These are phyloP conservation scores for Gobius niger DNA, from an alignment of 2,113 vertebrate species.

Conservation along the genomic window DNA sequence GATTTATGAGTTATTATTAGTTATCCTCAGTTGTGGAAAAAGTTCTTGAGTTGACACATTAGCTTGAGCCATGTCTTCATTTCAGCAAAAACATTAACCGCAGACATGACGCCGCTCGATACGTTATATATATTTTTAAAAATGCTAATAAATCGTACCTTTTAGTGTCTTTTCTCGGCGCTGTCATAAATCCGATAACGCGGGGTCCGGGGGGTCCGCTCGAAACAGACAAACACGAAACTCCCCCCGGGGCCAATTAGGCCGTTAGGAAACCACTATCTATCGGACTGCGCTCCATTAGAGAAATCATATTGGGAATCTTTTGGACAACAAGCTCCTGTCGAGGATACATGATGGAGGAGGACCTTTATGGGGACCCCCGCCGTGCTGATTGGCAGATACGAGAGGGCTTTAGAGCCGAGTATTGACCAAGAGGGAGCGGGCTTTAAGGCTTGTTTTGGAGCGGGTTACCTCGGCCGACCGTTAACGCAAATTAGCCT, in stretches of 20 bases:
- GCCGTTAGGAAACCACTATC: slow-evolving; percentile 70
- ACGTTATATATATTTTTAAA: slow-evolving; percentile 47
- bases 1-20: not conserved
- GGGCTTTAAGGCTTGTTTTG: not conserved
- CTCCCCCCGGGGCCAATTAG: slow-evolving; percentile 72
- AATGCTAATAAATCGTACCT: slow-evolving; percentile 69
- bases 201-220: slow-evolving; percentile 62
- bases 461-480: not conserved
- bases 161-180: slow-evolving; percentile 63
- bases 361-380: slow-evolving; percentile 22
- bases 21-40: not conserved
- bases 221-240: slow-evolving; percentile 69
- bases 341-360: slow-evolving; percentile 35
- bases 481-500: slow-evolving; percentile 1
- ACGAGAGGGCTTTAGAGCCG: not conserved
- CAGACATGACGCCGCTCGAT: slow-evolving; percentile 26
- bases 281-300: slow-evolving; percentile 64
- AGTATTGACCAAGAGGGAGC: slow-evolving; percentile 1
- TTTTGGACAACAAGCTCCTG: slow-evolving; percentile 43
- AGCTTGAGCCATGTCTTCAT: slow-evolving; percentile 1
- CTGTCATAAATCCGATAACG: slow-evolving; percentile 76
- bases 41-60: not conserved
- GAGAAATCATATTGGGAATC: slow-evolving; percentile 51
- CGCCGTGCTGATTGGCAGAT: slow-evolving; percentile 18
- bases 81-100: slow-evolving; percentile 30